A percentile compares a stretch with the other conserved stretches of the same genome.
Conservation (phyloP, 2,797 vertebrate species). For the Anguilla megastoma region DNA sequence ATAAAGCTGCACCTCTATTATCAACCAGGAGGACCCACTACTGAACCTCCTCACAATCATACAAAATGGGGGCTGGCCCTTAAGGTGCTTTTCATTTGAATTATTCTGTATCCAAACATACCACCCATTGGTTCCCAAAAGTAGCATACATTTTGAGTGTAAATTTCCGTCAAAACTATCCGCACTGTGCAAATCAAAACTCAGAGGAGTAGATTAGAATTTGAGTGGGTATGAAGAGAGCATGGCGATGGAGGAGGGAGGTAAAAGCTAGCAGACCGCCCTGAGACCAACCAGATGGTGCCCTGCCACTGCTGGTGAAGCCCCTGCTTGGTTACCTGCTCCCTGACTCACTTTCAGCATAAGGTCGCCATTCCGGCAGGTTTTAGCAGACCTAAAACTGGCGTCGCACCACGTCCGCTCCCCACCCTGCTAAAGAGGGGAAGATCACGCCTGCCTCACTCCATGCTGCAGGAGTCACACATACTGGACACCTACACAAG, state of each 20-base stretch:
- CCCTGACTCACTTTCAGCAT: constrained; percentile 20
- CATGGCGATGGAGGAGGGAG: constrained; percentile 24
- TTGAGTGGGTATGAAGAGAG: neutral
- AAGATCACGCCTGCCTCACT: constrained; percentile 50
- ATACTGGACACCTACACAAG: constrained; percentile 39
- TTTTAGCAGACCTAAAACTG: constrained; percentile 23
- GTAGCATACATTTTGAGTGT: neutral
- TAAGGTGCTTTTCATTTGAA: constrained; percentile 24
- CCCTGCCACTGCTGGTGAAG: neutral
- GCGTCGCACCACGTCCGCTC: constrained; percentile 19
- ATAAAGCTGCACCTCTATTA: constrained; percentile 33
- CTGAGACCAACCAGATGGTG: constrained; percentile 4
- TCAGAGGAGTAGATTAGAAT: constrained; percentile 39
- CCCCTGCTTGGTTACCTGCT: neutral
- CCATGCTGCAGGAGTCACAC: constrained; percentile 55
- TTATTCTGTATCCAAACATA: constrained; percentile 31
- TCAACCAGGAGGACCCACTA: constrained; percentile 2
- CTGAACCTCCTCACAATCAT: neutral
- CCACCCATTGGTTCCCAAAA: constrained; percentile 24
- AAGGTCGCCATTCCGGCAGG: neutral
- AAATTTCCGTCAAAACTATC: constrained; percentile 42
- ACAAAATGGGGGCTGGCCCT: constrained; percentile 22
- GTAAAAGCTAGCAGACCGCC: neutral
- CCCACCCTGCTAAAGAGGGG: constrained; percentile 40
- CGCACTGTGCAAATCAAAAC: constrained; percentile 67